Evolutionary conservation across 2,797 vertebrate genomes (phyloP).

Genomic region (Coilia nasus): DNA sequence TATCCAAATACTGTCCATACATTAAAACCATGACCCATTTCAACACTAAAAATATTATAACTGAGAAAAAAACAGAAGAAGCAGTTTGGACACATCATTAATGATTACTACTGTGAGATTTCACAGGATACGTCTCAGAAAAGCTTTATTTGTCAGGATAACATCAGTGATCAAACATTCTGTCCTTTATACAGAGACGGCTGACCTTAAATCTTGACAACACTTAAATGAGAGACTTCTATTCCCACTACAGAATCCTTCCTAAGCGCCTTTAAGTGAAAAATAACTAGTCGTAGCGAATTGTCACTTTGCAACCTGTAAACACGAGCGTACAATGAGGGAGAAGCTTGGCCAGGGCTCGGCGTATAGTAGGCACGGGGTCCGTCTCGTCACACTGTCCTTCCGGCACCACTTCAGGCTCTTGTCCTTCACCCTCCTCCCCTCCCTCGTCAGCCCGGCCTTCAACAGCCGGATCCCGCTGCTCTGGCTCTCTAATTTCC

Average conservation of each 20-base stretch:
- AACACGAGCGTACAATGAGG: slow-evolving; percentile 73
- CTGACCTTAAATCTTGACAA: background rate
- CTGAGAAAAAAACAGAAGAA: background rate
- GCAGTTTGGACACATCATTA: background rate
- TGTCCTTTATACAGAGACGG: background rate
- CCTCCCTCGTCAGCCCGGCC: background rate
- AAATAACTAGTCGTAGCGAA: slow-evolving; percentile 58
- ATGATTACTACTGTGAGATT: background rate
- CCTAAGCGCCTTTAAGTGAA: background rate
- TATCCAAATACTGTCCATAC: background rate
- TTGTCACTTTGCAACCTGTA: slow-evolving; percentile 72
- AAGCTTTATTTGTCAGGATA: slow-evolving; percentile 6
- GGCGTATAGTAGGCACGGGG: slow-evolving; percentile 70
- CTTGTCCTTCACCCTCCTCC: background rate
- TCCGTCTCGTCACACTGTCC: slow-evolving; percentile 59
- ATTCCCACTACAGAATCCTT: background rate
- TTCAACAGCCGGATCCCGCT: slow-evolving; percentile 38
- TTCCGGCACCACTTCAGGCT: slow-evolving; percentile 24
- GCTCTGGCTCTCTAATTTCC: slow-evolving; percentile 52
- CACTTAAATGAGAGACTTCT: background rate
- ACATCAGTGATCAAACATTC: background rate
- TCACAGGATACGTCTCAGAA: background rate
- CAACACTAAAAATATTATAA: background rate
- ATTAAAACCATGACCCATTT: background rate
- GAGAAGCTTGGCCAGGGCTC: slow-evolving; percentile 67